phyloP scores from a whole-genome alignment of 2,888 invertebrate genomes.

The Caenorhabditis japonica region DNA sequence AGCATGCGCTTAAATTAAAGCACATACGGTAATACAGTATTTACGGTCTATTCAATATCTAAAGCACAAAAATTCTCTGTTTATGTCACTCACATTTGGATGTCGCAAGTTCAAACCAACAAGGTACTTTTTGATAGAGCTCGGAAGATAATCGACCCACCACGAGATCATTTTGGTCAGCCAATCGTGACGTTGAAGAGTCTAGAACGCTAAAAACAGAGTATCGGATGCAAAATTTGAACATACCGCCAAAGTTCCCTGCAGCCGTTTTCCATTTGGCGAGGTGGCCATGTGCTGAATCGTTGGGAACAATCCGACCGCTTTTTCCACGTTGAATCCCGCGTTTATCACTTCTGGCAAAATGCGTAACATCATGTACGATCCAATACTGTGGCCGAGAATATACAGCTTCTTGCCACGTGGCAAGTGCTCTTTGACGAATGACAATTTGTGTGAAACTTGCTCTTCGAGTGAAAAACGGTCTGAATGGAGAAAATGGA shows the following conservation, averaged over 20 bases:
- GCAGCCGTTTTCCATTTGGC: conserved; percentile 68
- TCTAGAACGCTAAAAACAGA: too few species aligned
- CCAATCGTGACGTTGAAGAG: conserved; percentile 65
- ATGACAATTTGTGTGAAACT: conserved; percentile 69
- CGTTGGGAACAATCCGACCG: conserved; percentile 71
- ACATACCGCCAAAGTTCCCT: conserved; percentile 59
- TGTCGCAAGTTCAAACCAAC: conserved; percentile 52
- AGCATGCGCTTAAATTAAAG: too few species aligned
- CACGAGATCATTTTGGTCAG: conserved; percentile 59
- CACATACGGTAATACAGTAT: too few species aligned
- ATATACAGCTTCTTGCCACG: conserved; percentile 58
- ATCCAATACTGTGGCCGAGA: conserved; percentile 73
- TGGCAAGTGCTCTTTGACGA: conserved; percentile 65
- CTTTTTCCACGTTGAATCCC: conserved; percentile 60
- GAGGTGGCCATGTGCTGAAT: conserved; percentile 70
- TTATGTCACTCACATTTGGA: conserved; percentile 16
- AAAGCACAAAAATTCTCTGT: neutral
- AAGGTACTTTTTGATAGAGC: conserved; percentile 56
- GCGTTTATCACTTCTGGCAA: conserved; percentile 58
- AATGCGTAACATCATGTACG: conserved; percentile 68
- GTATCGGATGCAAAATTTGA: too few species aligned
- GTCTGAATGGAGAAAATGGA: conserved; percentile 52
- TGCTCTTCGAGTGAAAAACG: conserved; percentile 68
- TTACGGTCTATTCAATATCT: too few species aligned
- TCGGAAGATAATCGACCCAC: conserved; percentile 65